phyloP scores from a whole-genome alignment of 2,888 invertebrate genomes.

The Epinotia demarniana region DNA sequence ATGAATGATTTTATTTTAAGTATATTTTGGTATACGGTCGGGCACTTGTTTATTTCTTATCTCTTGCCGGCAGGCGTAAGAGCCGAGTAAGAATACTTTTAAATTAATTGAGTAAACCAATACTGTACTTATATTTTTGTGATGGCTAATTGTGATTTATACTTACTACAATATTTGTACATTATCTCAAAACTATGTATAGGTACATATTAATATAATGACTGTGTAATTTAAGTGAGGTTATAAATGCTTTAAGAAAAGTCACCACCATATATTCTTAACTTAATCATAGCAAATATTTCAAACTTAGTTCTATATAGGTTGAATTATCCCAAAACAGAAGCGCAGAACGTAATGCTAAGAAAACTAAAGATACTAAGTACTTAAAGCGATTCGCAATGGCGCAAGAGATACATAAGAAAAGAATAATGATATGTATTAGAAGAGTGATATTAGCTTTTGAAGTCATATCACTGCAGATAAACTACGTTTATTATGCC shows the following conservation, averaged over 20 bases:
- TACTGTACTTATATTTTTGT: too few relatives aligned
- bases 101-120: too few relatives aligned
- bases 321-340: neutral
- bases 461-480: slow-evolving; percentile 9
- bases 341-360: neutral
- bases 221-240: too few relatives aligned
- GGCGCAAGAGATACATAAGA: neutral
- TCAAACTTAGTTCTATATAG: neutral
- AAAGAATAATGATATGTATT: neutral
- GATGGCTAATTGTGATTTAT: too few relatives aligned
- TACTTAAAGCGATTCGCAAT: neutral
- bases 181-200: too few relatives aligned
- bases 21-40: too few relatives aligned
- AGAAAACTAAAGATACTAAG: neutral
- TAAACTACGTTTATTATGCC: slow-evolving; percentile 7
- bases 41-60: too few relatives aligned
- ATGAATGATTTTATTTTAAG: too few relatives aligned
- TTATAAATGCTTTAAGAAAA: neutral
- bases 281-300: neutral
- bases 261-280: neutral
- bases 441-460: neutral
- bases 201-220: too few relatives aligned
- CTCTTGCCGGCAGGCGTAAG: too few relatives aligned
- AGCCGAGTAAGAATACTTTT: too few relatives aligned
- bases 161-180: too few relatives aligned